Evolutionary conservation across 1,140 invertebrate species (phyloP), one percentile per base, ranked within the genome.

Genomic region (Drosophila leontia): DNA sequence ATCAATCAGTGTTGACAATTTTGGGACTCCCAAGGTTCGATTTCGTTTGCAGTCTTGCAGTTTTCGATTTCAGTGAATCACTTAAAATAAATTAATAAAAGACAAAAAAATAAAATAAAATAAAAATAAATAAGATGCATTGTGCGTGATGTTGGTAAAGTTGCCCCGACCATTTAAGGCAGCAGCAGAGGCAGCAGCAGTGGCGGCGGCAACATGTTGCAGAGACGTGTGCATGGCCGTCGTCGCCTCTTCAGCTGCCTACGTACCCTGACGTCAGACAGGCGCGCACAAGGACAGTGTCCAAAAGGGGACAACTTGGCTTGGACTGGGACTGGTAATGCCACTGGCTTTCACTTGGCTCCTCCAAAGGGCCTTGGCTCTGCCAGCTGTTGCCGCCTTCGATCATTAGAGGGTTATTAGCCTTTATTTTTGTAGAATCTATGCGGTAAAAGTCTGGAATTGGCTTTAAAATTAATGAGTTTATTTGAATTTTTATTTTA

Each of bases 21-120:
- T 88, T 67, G 83, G 85, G 57, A 56, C 70, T 44, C 57, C 50
- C 85, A 88, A 88, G 85, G 85, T 80, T 85, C 61, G 63, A 37
- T 62, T 65, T 65, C 32, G 13, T 47, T 51, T 82, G 55, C 42
- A 39, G 59, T n/a, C 63, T 63, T 61, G 59, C 50, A 42, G 39
- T 45, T 71, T 64, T 75, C 59, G 64, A 48, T 77, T 83, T 75
- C 71, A 55, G 51, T 82, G 82, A 86, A 86, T 86, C 84, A 88
- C 75, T 90, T 88, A 85, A 90, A 85, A 90, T 91, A 91, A 90
- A 90, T 90, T 85, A 90, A 90, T 91, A 90, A 60, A 72, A 74
- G 44, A 72, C 35, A 47, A 19, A 8, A 35, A 34, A n/a, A n/a
- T n/a, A n/a, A n/a, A n/a, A n/a, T n/a, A 23, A 23, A 23, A 23